These are phyloP conservation scores for Stenoptilia bipunctidactyla DNA, from an alignment of 2,888 invertebrate genomes.

Conservation along the genomic window DNA sequence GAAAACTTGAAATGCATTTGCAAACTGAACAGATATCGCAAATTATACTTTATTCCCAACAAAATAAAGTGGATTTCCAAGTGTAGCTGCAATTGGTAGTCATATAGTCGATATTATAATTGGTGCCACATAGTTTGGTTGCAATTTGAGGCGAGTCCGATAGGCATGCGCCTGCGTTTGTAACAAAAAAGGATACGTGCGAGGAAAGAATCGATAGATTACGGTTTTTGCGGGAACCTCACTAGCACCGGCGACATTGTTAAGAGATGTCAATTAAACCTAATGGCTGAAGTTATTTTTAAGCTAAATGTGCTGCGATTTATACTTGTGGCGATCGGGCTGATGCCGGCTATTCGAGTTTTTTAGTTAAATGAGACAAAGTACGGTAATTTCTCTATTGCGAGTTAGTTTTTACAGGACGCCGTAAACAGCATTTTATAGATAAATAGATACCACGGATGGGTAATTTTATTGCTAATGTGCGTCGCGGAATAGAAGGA, in stretches of 20 bases:
- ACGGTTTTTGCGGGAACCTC: slow-evolving; percentile 45
- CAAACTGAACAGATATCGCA: no score
- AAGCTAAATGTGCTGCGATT: no score
- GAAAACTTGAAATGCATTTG: slow-evolving; percentile 9
- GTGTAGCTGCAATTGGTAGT: slow-evolving; percentile 6
- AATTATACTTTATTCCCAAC: slow-evolving; percentile 15
- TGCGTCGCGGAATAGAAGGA: no score
- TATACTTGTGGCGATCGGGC: no score
- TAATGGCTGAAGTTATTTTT: slow-evolving; percentile 29
- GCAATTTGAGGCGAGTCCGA: slow-evolving; percentile 37
- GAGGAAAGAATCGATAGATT: slow-evolving; percentile 58
- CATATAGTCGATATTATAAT: slow-evolving; percentile 49
- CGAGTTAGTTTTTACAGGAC: background rate
- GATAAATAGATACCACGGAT: no score
- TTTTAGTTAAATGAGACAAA: no score
- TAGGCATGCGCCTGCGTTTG: slow-evolving; percentile 41
- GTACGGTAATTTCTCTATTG: background rate
- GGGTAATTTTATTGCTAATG: no score
- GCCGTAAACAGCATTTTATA: slow-evolving; percentile 5
- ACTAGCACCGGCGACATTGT: slow-evolving; percentile 54
- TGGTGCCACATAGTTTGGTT: slow-evolving; percentile 31
- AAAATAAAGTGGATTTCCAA: no score
- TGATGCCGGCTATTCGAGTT: no score
- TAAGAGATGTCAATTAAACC: slow-evolving; percentile 58
- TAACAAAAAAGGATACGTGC: slow-evolving; percentile 50